A percentile compares a stretch with the other conserved stretches of the same genome.
These are phyloP conservation scores for Lichenostomus cassidix DNA, from an alignment of 2,113 vertebrate species.

Conservation along the genomic window DNA sequence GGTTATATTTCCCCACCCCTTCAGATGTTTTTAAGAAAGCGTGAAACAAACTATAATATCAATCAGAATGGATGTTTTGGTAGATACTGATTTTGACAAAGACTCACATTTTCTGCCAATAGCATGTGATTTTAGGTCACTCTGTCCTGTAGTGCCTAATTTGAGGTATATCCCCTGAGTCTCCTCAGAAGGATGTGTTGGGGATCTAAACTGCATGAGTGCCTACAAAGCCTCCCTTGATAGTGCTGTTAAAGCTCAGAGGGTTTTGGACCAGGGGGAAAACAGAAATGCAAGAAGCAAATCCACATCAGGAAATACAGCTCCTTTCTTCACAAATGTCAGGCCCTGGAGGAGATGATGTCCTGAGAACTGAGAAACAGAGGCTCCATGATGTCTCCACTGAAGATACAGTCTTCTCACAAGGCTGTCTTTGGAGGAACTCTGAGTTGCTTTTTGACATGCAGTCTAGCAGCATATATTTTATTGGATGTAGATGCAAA, in stretches of 20 bases:
- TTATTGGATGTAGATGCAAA: not conserved
- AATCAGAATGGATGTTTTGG: not conserved
- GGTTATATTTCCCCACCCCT: not conserved
- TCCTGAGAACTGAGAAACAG: not conserved
- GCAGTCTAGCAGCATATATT: not conserved
- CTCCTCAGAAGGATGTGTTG: not conserved
- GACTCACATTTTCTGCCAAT: not conserved
- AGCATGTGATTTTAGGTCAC: not conserved
- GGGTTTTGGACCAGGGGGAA: not conserved
- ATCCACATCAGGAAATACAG: not conserved
- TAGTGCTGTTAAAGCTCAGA: not conserved
- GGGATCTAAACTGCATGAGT: not conserved
- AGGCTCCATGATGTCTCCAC: not conserved
- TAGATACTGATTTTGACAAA: not conserved
- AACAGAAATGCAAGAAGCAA: not conserved
- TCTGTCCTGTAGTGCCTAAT: not conserved
- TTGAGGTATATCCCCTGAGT: not conserved
- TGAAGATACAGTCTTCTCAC: not conserved
- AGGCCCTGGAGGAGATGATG: not conserved
- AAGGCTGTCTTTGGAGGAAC: not conserved
- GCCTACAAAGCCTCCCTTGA: not conserved
- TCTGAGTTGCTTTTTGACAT: not conserved
- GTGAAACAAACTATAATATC: not conserved
- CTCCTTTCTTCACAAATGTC: not conserved
- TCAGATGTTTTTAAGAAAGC: not conserved